Evolutionary conservation across 2,797 vertebrate species (phyloP), one percentile per base, ranked within the genome.

Genomic region (Danionella dracula): DNA sequence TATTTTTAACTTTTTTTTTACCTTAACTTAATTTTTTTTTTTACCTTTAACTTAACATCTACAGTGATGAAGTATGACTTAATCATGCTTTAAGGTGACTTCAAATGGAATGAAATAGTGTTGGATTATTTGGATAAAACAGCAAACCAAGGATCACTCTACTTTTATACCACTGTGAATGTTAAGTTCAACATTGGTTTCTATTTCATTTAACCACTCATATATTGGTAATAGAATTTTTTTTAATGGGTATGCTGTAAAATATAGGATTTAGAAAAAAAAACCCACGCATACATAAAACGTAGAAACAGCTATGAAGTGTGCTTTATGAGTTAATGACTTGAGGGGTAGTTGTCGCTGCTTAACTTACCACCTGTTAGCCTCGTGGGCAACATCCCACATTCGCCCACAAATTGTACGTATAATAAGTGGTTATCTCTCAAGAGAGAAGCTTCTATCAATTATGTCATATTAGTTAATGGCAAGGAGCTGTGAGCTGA

Each of bases 321-420:
- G 75, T 82, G 56, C 86, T 87, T 87, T 73, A 61, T 68, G 74
- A 83, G 84, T 86, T 83, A 81, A 87, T 79, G 79, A 75, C 74
- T 75, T 73, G 83, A 86, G 66, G 73, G 88, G 76, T 81, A 81
- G 81, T 73, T 80, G 76, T 73, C 69, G 71, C 64, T 73, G 74
- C 71, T 53, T 70, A 70, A 63, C 67, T 63, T 70, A 45, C 37
- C 51, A 58, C 17, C 7, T 40, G 51, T 53, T 63, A 38, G 46
- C 41, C 51, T 76, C 69, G 62, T 54, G 62, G 1, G 29, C 41
- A 67, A 53, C 54, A 71, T 71, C 49, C 62, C 71, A 65, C 64
- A 57, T 41, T 11, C 49, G 13, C 37, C 38, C 45, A 44, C 41
- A 46, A 45, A 44, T 68, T 66, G 63, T 31, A 56, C 67, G 66